Percentiles rank a stretch among this genome's conserved stretches.
phyloP scores from a whole-genome alignment of 1,140 invertebrate species.

The Drosophila auraria region DNA sequence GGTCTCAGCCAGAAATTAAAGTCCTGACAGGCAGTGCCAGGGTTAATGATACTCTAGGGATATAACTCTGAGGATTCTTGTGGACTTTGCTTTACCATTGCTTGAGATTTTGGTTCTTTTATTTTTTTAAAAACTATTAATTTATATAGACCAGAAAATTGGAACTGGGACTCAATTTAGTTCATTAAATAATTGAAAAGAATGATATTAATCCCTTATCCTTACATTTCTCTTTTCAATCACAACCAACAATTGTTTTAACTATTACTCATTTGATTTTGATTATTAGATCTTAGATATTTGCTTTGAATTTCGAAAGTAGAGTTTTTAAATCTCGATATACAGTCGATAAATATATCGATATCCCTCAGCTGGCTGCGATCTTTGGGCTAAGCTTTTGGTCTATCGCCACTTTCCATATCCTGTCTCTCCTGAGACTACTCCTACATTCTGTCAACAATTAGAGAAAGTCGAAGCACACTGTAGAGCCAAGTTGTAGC shows the following conservation, averaged over 20 bases:
- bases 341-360: background rate
- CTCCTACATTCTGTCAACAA: constrained; percentile 4
- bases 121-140: too few species aligned
- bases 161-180: too few species aligned
- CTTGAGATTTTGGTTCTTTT: too few species aligned
- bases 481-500: constrained; percentile 51
- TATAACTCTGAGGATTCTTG: background rate
- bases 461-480: constrained; percentile 24
- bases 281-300: too few species aligned
- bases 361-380: background rate
- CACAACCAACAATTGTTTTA: too few species aligned
- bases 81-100: too few species aligned
- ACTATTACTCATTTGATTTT: too few species aligned
- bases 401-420: constrained; percentile 6
- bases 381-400: background rate
- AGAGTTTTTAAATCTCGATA: background rate
- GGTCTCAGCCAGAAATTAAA: constrained; percentile 3
- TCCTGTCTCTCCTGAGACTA: constrained; percentile 3
- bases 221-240: too few species aligned
- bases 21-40: background rate
- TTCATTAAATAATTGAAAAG: too few species aligned
- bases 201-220: too few species aligned
- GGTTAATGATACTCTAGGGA: background rate
- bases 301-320: background rate
- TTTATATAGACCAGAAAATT: too few species aligned